phyloP scores from a whole-genome alignment of 2,797 vertebrate species.

The Melanotaenia nigrans region DNA sequence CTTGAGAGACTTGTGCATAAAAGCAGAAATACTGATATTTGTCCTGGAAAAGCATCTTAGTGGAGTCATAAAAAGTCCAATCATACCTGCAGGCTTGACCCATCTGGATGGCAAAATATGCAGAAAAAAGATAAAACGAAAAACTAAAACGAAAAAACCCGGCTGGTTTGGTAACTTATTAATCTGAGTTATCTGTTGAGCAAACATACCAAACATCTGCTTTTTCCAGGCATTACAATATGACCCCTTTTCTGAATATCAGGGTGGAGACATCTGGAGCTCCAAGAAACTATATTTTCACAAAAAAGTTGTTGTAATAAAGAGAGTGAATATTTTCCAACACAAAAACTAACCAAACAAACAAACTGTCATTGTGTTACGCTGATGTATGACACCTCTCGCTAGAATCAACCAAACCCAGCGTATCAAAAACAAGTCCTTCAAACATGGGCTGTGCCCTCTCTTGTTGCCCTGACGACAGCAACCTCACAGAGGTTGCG shows the following conservation, averaged over 20 bases:
- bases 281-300: neutral
- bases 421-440: no score
- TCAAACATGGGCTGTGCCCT: no score
- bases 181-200: no score
- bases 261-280: neutral
- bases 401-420: no score
- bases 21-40: constrained; percentile 6
- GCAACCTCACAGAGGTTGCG: neutral
- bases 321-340: no score
- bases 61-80: neutral
- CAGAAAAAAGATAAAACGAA: neutral
- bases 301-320: no score
- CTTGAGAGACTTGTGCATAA: constrained; percentile 14
- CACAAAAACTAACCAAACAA: no score
- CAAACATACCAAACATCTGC: neutral
- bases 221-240: neutral
- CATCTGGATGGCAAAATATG: neutral
- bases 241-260: neutral
- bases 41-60: constrained; percentile 7
- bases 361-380: no score
- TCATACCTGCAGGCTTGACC: neutral
- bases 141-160: no score
- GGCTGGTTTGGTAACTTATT: no score
- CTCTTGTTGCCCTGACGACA: neutral
- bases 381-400: no score